These are phyloP conservation scores for Micromesistius poutassou DNA, from an alignment of 2,797 vertebrate genomes.

Conservation along the genomic window DNA sequence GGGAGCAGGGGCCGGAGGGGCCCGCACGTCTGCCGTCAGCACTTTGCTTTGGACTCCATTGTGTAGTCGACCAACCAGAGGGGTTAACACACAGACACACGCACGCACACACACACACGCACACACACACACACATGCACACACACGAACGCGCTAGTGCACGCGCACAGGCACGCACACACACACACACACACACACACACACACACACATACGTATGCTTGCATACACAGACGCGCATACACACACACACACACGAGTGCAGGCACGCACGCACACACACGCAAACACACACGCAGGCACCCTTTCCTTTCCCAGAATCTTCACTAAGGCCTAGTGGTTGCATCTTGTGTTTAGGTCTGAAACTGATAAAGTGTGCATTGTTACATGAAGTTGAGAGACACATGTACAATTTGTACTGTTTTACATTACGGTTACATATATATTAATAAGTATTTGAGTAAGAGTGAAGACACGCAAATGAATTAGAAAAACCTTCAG, in stretches of 20 bases:
- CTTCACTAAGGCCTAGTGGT: neutral
- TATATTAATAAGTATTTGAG: neutral
- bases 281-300: conserved; percentile 27
- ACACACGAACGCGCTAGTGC: neutral
- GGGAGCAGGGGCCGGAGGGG: conserved; percentile 45
- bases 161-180: conserved; percentile 10
- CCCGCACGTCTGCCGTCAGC: conserved; percentile 81
- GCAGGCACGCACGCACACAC: conserved; percentile 42
- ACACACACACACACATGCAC: conserved; percentile 3
- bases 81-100: conserved; percentile 59
- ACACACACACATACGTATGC: conserved; percentile 38
- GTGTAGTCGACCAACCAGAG: conserved; percentile 75
- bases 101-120: conserved; percentile 2
- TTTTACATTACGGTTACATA: neutral
- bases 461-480: neutral
- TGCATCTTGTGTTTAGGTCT: too few species aligned
- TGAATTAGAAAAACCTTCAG: neutral
- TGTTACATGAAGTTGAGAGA: neutral
- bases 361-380: neutral
- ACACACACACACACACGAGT: conserved; percentile 42
- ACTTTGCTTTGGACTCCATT: conserved; percentile 84
- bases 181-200: conserved; percentile 42
- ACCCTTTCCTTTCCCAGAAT: neutral
- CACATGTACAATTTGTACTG: neutral
- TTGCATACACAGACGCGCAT: conserved; percentile 16